Evolutionary conservation across 1,140 invertebrate species (phyloP).

Genomic region (Globodera rostochiensis): DNA sequence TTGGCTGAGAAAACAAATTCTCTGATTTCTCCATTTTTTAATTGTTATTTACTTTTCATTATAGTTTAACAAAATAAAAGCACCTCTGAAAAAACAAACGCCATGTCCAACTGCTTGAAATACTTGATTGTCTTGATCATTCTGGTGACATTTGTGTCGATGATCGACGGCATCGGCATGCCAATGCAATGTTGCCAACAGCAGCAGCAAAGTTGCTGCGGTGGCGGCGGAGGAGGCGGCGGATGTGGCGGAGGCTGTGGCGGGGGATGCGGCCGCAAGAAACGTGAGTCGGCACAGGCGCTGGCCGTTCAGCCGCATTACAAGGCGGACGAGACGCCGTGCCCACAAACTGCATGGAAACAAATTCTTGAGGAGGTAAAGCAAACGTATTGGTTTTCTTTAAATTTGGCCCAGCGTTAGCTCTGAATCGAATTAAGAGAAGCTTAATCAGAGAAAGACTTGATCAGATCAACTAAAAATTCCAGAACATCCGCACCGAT

Average conservation of each 20-base stretch:
- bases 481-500: constrained; percentile 24
- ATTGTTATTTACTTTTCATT: too few species aligned
- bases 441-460: too few species aligned
- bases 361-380: constrained; percentile 25
- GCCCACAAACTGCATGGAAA: constrained; percentile 32
- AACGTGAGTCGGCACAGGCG: constrained; percentile 3
- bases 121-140: neutral
- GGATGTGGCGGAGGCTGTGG: neutral
- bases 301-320: constrained; percentile 25
- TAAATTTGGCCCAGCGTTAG: too few species aligned
- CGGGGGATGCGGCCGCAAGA: constrained; percentile 20
- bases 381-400: neutral
- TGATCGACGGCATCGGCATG: neutral
- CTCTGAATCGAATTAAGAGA: too few species aligned
- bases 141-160: neutral
- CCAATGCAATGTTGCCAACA: neutral
- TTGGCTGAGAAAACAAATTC: too few species aligned
- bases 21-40: too few species aligned
- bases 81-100: too few species aligned
- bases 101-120: neutral
- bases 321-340: constrained; percentile 29
- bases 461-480: neutral
- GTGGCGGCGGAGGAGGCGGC: neutral
- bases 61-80: too few species aligned
- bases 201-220: neutral